Percentiles rank a stretch among this genome's conserved stretches.
Evolutionary conservation across 2,888 invertebrate species (phyloP).

Genomic region (Amphipyra tragopoginis): DNA sequence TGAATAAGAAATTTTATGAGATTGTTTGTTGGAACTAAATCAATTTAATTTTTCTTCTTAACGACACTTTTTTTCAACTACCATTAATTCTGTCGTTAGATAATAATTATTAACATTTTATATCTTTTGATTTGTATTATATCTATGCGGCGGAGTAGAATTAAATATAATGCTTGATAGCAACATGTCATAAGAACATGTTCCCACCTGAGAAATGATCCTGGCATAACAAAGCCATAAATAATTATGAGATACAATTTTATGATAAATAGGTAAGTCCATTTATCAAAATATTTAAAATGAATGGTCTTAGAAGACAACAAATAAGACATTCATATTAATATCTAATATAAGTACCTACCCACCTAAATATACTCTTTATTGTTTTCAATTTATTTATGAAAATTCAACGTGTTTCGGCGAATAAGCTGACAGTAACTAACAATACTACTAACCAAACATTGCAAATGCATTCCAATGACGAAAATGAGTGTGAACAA

Average conservation of each 20-base stretch:
- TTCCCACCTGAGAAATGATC: background rate
- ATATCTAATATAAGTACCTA: background rate
- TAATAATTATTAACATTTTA: conserved; percentile 37
- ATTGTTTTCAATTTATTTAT: conserved; percentile 25
- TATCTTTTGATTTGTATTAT: conserved; percentile 12
- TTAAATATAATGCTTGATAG: conserved; percentile 6
- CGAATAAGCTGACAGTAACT: conserved; percentile 11
- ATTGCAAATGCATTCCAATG: conserved; percentile 19
- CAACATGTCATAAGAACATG: conserved; percentile 7
- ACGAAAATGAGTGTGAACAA: conserved; percentile 25
- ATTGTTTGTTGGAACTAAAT: conserved; percentile 53
- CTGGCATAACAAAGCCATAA: conserved; percentile 22
- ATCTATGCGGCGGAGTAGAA: conserved; percentile 4
- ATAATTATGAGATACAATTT: conserved; percentile 20
- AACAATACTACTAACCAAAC: conserved; percentile 1
- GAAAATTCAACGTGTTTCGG: conserved; percentile 6
- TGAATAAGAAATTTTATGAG: conserved; percentile 46
- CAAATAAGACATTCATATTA: conserved; percentile 16
- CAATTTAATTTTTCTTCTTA: conserved; percentile 44
- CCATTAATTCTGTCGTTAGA: conserved; percentile 36
- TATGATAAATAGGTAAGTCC: conserved; percentile 11
- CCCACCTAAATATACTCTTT: conserved; percentile 4
- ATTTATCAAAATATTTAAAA: conserved; percentile 19
- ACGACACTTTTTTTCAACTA: conserved; percentile 29
- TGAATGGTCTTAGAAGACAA: conserved; percentile 21